Evolutionary conservation across 1,140 invertebrate species (phyloP), one percentile per base, ranked within the genome.

Genomic region (Camponotus pennsylvanicus): DNA sequence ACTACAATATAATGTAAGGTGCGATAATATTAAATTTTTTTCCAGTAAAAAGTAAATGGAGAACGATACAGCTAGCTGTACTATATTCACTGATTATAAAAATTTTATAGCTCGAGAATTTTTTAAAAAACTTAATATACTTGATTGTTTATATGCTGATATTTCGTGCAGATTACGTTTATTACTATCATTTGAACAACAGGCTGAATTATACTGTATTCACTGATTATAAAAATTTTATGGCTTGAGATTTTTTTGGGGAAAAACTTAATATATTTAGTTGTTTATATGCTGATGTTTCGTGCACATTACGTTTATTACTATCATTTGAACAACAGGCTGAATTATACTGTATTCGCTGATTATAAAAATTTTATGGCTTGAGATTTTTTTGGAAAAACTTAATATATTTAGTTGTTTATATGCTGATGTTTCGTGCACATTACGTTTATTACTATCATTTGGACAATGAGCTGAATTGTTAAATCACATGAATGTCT

Each of bases 401-500:
- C 40, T 70, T 80, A 32, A 80, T 15, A 34, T 45, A 45, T 1
- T 4, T 34, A n/a, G 6, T 52, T 5, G 18, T 11, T 34, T 34
- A 21, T 6, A 59, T 15, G 11, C 40, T n/a, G 11, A 75, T 61
- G 27, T 66, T 15, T 42, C 6, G n/a, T 52, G n/a, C 6, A 27
- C 9, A 11, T 70, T 70, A 70, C 49, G 55, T 80, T 70, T 18
- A 52, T 70, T 57, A 32, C 11, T 59, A 34, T 73, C 79, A 21
- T 83, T 27, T 21, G 40, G 13, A 15, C 32, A 83, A 71, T 13
- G 61, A 7, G 45, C 11, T 73, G 52, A 45, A 73, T 75, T 83
- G 61, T 61, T 45, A 45, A 82, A 83, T 83, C 69, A 42, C n/a
- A 71, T 80, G 40, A 80, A 80, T 70, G 27, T 11, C 13, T n/a